These are phyloP conservation scores for Spialia ferax DNA, from an alignment of 2,888 invertebrate species.

Conservation along the genomic window DNA sequence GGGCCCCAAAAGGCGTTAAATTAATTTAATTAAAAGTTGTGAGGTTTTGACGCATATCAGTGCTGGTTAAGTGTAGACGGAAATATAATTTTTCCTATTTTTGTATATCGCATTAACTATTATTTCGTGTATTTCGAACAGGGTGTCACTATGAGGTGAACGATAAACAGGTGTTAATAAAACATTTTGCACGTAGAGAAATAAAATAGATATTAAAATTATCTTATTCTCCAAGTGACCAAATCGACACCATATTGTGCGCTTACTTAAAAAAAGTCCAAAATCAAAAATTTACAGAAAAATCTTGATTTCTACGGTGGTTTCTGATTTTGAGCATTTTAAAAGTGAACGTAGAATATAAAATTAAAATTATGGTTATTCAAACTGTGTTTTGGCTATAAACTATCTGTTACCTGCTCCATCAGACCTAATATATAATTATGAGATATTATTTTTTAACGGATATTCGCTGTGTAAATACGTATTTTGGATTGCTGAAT, in stretches of 20 bases:
- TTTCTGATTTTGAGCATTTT: slow-evolving; percentile 21
- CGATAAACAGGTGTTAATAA: slow-evolving; percentile 27
- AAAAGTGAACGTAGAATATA: slow-evolving; percentile 16
- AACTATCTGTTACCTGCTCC: slow-evolving; percentile 21
- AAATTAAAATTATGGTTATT: slow-evolving; percentile 29
- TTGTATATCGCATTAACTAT: slow-evolving; percentile 54
- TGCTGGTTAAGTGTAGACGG: slow-evolving; percentile 61
- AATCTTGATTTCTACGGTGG: not conserved
- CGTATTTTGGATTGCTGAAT: slow-evolving; percentile 63
- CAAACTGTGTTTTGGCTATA: slow-evolving; percentile 18
- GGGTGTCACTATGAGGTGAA: slow-evolving; percentile 48
- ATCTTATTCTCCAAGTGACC: slow-evolving; percentile 78
- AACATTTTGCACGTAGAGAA: slow-evolving; percentile 57
- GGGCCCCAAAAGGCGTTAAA: slow-evolving; percentile 63
- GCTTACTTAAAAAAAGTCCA: slow-evolving; percentile 13
- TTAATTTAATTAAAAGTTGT: slow-evolving; percentile 72
- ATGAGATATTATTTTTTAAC: slow-evolving; percentile 31
- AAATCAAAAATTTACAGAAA: slow-evolving; percentile 23
- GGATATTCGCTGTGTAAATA: slow-evolving; percentile 47
- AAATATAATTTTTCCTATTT: slow-evolving; percentile 60
- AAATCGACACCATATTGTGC: slow-evolving; percentile 54
- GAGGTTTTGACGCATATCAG: slow-evolving; percentile 75
- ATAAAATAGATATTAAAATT: slow-evolving; percentile 56
- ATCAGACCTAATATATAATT: slow-evolving; percentile 17
- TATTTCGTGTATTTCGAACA: slow-evolving; percentile 47